A percentile compares a stretch with the other conserved stretches of the same genome.
Evolutionary conservation across 2,113 vertebrate species (phyloP).

Genomic region (Felis chaus): DNA sequence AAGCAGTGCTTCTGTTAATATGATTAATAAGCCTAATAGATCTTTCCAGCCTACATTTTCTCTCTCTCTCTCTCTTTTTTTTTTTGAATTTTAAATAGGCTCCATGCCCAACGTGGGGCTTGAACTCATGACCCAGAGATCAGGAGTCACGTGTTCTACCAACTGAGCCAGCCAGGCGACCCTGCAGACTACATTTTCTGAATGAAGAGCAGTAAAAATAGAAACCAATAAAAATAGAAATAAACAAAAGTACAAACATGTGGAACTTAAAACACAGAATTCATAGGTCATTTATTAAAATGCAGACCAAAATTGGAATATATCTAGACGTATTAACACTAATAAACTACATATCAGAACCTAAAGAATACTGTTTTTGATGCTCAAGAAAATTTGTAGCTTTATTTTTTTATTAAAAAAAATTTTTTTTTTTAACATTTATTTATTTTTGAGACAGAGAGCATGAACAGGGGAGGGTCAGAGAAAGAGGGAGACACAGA

Average conservation of each 20-base stretch:
- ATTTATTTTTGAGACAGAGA: too few species aligned
- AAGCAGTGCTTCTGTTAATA: not conserved
- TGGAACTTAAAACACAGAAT: not conserved
- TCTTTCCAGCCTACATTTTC: not conserved
- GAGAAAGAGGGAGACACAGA: too few species aligned
- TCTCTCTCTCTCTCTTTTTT: not conserved
- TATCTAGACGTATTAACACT: not conserved
- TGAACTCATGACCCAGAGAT: not conserved
- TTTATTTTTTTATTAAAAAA: too few species aligned
- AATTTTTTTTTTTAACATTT: too few species aligned
- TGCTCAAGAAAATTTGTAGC: not conserved
- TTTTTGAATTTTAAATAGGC: not conserved
- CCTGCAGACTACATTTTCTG: not conserved
- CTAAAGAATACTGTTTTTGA: not conserved
- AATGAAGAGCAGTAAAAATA: not conserved
- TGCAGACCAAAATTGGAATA: not conserved
- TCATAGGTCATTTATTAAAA: not conserved
- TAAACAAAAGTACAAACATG: not conserved
- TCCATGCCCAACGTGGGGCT: not conserved
- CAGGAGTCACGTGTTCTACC: not conserved
- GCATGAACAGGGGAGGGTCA: too few species aligned
- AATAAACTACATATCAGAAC: not conserved
- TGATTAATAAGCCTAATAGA: not conserved
- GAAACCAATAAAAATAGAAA: not conserved
- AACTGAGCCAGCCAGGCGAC: not conserved